A percentile compares a stretch with the other conserved stretches of the same genome.
Evolutionary conservation across 2,888 invertebrate genomes (phyloP).

Genomic region (Punctoribates punctum): DNA sequence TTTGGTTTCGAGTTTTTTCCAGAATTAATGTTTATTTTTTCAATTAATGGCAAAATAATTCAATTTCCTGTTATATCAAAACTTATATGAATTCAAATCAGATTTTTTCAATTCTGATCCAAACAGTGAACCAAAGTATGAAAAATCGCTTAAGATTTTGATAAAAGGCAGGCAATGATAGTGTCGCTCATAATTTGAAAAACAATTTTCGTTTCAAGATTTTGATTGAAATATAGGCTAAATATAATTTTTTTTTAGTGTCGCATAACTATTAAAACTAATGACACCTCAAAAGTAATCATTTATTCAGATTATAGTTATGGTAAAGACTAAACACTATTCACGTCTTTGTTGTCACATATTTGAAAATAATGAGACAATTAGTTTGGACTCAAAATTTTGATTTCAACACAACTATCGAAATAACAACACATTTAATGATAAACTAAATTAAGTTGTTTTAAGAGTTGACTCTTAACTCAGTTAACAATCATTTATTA

Average conservation of each 20-base stretch:
- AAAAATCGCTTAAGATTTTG: too few species aligned
- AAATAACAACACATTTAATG: background rate
- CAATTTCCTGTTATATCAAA: too few species aligned
- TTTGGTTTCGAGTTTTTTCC: too few species aligned
- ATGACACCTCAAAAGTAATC: constrained; percentile 7
- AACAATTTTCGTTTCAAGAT: background rate
- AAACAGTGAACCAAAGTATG: too few species aligned
- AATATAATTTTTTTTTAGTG: constrained; percentile 23
- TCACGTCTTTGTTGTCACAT: background rate
- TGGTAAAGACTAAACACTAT: background rate
- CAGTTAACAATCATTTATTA: background rate
- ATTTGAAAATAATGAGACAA: background rate
- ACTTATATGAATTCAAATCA: too few species aligned
- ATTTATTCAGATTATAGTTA: background rate
- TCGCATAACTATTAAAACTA: constrained; percentile 24
- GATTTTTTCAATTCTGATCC: too few species aligned
- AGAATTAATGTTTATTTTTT: too few species aligned
- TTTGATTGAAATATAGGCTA: constrained; percentile 12
- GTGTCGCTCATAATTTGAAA: background rate
- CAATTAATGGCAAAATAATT: too few species aligned
- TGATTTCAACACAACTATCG: constrained; percentile 4
- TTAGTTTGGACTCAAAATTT: background rate
- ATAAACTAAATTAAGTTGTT: background rate
- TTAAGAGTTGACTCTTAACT: background rate
- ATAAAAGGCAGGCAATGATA: background rate